Percentiles rank a stretch among this genome's conserved stretches.
phyloP scores from a whole-genome alignment of 2,888 invertebrate genomes.

The Zaprionus lineosus region DNA sequence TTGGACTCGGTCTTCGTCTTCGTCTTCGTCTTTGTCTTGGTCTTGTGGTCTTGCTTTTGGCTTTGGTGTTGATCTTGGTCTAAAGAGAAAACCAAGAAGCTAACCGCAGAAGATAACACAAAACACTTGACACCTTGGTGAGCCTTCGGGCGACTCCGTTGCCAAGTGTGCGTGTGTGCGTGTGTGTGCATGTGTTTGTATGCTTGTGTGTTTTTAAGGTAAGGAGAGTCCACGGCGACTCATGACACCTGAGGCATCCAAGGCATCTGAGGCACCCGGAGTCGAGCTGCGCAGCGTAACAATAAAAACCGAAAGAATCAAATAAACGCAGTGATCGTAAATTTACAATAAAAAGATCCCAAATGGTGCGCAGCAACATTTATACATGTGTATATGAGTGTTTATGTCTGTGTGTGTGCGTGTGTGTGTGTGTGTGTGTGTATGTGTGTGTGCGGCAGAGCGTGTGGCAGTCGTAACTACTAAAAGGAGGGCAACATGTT shows the following conservation, averaged over 20 bases:
- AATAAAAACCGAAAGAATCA: constrained; percentile 46
- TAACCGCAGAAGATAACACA: constrained; percentile 64
- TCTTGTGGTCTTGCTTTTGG: background rate
- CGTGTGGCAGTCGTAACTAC: constrained; percentile 3
- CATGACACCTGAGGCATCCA: background rate
- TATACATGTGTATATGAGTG: too few species aligned
- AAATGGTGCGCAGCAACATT: too few species aligned
- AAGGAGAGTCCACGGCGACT: constrained; percentile 27
- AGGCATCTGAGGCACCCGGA: constrained; percentile 25
- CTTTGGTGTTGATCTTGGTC: constrained; percentile 14
- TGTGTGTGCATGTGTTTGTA: too few species aligned
- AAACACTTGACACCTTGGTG: constrained; percentile 71
- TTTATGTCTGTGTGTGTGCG: too few species aligned
- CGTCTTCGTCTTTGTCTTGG: constrained; percentile 23
- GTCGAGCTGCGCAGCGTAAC: too few species aligned
- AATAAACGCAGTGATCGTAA: constrained; percentile 66
- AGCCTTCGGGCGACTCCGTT: constrained; percentile 30
- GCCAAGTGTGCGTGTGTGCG: constrained; percentile 37
- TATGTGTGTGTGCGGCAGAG: too few species aligned
- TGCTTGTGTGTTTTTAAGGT: too few species aligned
- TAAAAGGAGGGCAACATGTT: constrained; percentile 40
- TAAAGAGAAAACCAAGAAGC: constrained; percentile 49
- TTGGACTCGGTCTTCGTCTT: background rate
- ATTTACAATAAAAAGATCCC: constrained; percentile 56
- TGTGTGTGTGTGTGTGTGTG: too few species aligned